Base-by-base conservation (phyloP, 1,140 invertebrate species). In the Atopsyche davidsoni region DNA sequence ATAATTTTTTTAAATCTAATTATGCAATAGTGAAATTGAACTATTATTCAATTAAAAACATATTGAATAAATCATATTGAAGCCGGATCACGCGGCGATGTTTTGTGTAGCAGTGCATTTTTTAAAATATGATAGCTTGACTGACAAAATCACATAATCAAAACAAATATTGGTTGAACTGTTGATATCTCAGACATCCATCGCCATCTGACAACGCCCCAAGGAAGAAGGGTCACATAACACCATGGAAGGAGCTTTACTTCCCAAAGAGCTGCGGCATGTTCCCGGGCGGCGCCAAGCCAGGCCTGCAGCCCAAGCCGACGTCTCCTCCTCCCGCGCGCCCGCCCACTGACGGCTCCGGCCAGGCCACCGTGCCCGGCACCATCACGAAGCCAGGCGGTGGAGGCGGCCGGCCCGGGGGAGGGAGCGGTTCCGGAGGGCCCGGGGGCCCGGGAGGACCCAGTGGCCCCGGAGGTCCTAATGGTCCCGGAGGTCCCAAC, bases 241-340 rank as follows among this genome's bases (percentile, higher is more conserved):
- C 78, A 6, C 63, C 74, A 35, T 83, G 80, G 80, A 62, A 69
- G 53, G 64, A 82, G 44, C 62, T 83, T 24, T 73, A 76, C 48
- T 83, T 83, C 58, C 82, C 82, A 13, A 65, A 73, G 53, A 74
- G 76, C 43, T 84, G 82, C 57, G 72, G 72, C 11, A 68, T 64
- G 45, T 64, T 66, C 32, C 66, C 64, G 13, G 66, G 67, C 35
- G 69, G 69, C 4, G 47, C 51, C 4, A 50, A 53, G 23, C 47
- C 53, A 17, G 51, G 53, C 17, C 40, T 25, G 51, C 42, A 57
- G 38, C 44, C 45, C 36, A 39, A 40, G 16, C 45, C 50, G 9
- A 42, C 51, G n/a, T 13, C 7, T 11, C 7, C 22, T 24, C 45
- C 35, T 16, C 62, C 61, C n/a, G 58, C 44, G 19, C 6, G n/a